These are phyloP conservation scores for Eulemur mongoz DNA, from an alignment of 2,797 vertebrate genomes.

Conservation along the genomic window DNA sequence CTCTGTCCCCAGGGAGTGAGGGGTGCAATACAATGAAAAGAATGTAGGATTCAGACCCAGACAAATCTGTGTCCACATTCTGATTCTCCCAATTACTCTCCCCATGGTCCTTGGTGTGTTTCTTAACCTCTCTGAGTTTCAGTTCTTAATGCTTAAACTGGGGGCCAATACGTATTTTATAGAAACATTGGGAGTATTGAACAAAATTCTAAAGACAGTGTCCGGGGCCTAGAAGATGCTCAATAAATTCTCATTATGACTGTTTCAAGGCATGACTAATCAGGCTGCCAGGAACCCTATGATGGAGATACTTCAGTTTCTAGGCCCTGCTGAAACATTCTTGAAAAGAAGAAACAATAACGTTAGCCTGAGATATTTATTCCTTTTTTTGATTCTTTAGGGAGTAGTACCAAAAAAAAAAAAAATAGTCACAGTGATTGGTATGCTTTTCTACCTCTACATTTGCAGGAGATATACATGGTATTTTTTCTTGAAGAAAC, in stretches of 20 bases:
- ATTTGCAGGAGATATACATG: constrained; percentile 13
- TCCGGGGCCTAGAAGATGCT: constrained; percentile 30
- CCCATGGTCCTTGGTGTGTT: neutral
- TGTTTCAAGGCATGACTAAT: neutral
- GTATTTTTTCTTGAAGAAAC: constrained; percentile 6
- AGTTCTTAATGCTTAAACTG: neutral
- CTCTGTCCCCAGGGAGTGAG: neutral
- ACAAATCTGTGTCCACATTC: neutral
- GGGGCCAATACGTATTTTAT: neutral
- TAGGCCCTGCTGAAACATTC: neutral
- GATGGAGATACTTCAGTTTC: neutral
- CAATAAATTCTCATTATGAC: neutral
- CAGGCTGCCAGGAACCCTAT: neutral
- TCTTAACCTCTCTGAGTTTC: constrained; percentile 4
- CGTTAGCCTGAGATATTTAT: neutral
- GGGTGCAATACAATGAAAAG: neutral
- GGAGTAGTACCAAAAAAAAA: neutral
- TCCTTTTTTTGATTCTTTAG: neutral
- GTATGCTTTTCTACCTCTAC: neutral
- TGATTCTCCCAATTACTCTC: neutral
- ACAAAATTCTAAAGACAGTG: neutral
- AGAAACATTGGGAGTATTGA: neutral
- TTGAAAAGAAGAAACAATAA: constrained; percentile 7
- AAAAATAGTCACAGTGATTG: neutral
- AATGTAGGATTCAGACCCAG: neutral